phyloP scores from a whole-genome alignment of 2,113 vertebrate genomes.

The Scatophagus argus region DNA sequence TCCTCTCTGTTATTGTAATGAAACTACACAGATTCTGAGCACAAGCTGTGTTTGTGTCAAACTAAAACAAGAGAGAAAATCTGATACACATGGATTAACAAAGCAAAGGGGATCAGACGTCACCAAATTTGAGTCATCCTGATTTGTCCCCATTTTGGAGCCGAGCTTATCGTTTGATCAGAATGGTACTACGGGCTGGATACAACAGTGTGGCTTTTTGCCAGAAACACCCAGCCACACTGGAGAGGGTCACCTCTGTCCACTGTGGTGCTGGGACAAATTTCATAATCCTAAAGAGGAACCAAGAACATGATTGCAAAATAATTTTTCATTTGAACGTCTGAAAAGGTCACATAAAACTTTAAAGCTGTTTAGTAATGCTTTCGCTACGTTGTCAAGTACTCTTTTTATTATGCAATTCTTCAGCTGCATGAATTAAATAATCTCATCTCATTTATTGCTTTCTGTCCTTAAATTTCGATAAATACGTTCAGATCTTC shows the following conservation, averaged over 20 bases:
- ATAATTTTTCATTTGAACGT: conserved; percentile 8
- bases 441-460: not conserved
- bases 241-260: conserved; percentile 18
- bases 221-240: conserved; percentile 17
- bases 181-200: conserved; percentile 28
- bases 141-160: conserved; percentile 39
- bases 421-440: not conserved
- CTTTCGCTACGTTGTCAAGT: not conserved
- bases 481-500: too few species aligned
- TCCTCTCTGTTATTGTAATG: conserved; percentile 26
- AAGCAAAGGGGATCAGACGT: not conserved
- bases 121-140: conserved; percentile 21
- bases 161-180: conserved; percentile 49
- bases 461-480: not conserved
- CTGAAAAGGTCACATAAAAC: conserved; percentile 4
- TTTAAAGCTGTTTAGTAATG: not conserved
- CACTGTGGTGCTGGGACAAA: not conserved
- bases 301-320: not conserved
- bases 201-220: not conserved
- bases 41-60: not conserved
- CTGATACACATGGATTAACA: not conserved
- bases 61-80: not conserved
- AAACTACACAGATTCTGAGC: conserved; percentile 6
- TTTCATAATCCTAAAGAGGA: conserved; percentile 55
- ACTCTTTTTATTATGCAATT: not conserved